Base-by-base conservation (phyloP, 2,113 vertebrate genomes). In the Nothoprocta perdicaria region DNA sequence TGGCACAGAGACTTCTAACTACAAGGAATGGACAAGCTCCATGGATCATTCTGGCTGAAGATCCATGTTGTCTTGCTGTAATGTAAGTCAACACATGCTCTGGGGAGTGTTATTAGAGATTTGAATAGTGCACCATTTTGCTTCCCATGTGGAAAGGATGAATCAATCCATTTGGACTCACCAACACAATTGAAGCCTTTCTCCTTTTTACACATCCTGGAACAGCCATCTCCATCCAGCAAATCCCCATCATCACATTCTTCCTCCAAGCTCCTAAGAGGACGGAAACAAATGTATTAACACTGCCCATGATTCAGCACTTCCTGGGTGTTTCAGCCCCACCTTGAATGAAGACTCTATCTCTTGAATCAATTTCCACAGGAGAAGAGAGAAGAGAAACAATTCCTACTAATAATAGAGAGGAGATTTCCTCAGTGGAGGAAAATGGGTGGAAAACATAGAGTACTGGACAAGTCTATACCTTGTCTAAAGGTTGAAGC, bases 181-280 rank as follows among this genome's bases (percentile, higher is more conserved):
- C 99, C 98, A 0, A 96, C 88, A 90, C 99, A 99, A 72, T 98
- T 98, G 95, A 99, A 99, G 80, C 98, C 97, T 88, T 94, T 90
- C 86, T 99, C 99, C 69, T 97, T 97, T 35, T 86, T 87, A 92
- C 99, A 99, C 14, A 97, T 98, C 95, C 98, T 98, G n/a, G 99
- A 99, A 90, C 99, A 99, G 68, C 99, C 99, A 17, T 99, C 99
- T 57, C 98, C 98, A 33, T 98, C 98, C 95, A 99, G 43, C 76
- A 99, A 97, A 89, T 98, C 98, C 31, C 97, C 97, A 78, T 99
- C 99, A 73, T 99, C 99, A 31, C 99, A 99, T 84, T 98, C 98
- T 76, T 99, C 99, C 40, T 95, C 97, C 50, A 97, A 81, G 60
- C 53, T 97, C 96, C 99, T 99, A 67, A 69, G 33, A 86, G 48